Conservation (phyloP, 2,113 vertebrate species). For the Marmota flaviventris region DNA sequence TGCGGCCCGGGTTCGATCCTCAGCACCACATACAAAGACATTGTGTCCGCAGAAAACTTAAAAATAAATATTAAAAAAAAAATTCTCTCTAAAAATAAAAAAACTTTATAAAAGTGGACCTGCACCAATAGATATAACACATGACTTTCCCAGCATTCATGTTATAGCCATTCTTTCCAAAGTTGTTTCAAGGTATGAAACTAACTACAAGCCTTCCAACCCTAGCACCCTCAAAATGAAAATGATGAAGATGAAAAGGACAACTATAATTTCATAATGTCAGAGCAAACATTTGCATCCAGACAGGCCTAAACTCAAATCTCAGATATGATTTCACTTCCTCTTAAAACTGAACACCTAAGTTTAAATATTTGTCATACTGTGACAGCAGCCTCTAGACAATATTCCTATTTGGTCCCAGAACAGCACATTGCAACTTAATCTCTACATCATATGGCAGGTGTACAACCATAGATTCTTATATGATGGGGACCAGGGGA, state of each 20-base stretch:
- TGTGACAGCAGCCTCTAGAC: conserved; percentile 35
- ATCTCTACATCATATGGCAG: neutral
- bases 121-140: neutral
- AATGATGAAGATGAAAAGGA: neutral
- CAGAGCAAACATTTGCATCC: neutral
- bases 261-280: neutral
- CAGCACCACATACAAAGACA: too few relatives aligned
- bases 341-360: conserved; percentile 2
- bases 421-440: neutral
- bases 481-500: neutral
- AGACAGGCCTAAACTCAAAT: neutral
- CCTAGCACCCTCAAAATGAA: neutral
- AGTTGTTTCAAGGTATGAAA: neutral
- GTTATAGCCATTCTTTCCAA: neutral
- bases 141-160: neutral
- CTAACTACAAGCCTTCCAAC: neutral
- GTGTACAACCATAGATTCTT: neutral
- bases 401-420: neutral
- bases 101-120: too few relatives aligned
- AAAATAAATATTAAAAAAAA: too few relatives aligned
- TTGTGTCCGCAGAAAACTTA: too few relatives aligned
- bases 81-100: too few relatives aligned
- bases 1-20: too few relatives aligned
- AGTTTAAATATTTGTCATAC: neutral
- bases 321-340: neutral